A percentile compares a stretch with the other conserved stretches of the same genome.
Conservation (phyloP, 2,797 vertebrate species). For the Fistularia commersonii region DNA sequence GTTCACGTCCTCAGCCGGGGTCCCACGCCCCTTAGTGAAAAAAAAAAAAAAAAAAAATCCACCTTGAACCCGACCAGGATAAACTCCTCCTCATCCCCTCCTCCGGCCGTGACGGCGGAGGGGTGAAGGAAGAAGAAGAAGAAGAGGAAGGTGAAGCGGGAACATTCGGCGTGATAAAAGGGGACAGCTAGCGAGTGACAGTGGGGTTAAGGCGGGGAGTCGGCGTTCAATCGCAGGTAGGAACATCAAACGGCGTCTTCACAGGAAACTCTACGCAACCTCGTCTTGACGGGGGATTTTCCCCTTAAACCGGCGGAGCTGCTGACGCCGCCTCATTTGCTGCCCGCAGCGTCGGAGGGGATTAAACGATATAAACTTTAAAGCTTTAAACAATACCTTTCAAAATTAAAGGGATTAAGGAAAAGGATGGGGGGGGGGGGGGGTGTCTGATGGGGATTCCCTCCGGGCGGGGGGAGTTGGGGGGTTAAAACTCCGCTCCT, state of each 20-base stretch:
- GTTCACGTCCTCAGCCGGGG: no score
- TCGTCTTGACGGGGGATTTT: constrained; percentile 79
- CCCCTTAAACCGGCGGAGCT: constrained; percentile 42
- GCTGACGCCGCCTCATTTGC: constrained; percentile 79
- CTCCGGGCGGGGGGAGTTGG: no score
- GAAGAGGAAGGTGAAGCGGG: constrained; percentile 64
- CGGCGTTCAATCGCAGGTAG: constrained; percentile 81
- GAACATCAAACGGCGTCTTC: constrained; percentile 82
- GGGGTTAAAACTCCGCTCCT: constrained; percentile 74
- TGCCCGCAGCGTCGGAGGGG: constrained; percentile 68
- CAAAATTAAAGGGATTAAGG: constrained; percentile 67
- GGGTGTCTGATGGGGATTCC: constrained; percentile 79
- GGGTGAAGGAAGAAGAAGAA: no score
- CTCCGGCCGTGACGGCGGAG: no score
- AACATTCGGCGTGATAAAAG: constrained; percentile 53
- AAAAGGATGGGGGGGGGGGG: constrained; percentile 77
- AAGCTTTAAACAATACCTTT: constrained; percentile 74
- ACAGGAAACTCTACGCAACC: constrained; percentile 75
- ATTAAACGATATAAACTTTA: constrained; percentile 73
- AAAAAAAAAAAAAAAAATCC: no score
- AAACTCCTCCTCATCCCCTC: constrained; percentile 31
- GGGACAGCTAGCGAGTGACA: constrained; percentile 80
- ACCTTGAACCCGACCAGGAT: constrained; percentile 35
- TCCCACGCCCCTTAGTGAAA: constrained; percentile 1
- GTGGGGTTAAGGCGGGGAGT: constrained; percentile 81